These are phyloP conservation scores for Empidonax alnorum DNA, from an alignment of 2,113 vertebrate genomes.

Conservation along the genomic window DNA sequence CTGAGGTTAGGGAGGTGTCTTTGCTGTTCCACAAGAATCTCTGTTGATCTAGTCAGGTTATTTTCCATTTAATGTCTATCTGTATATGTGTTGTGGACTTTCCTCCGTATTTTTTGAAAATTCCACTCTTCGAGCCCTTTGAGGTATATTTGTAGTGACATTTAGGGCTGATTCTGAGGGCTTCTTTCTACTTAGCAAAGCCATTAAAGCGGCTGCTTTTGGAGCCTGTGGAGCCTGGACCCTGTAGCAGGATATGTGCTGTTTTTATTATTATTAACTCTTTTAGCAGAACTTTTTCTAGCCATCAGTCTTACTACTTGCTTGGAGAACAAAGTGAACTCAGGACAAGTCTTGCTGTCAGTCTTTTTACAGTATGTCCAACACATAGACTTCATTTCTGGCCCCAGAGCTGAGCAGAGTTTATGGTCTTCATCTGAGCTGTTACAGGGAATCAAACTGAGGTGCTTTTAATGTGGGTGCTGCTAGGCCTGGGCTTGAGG, in stretches of 20 bases:
- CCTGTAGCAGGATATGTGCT: not conserved
- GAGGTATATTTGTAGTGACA: conserved; percentile 3
- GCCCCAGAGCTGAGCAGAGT: not conserved
- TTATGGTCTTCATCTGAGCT: not conserved
- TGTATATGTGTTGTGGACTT: not conserved
- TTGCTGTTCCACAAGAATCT: not conserved
- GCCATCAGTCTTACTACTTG: not conserved
- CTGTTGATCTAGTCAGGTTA: not conserved
- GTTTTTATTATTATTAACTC: not conserved
- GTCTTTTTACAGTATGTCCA: not conserved
- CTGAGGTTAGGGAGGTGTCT: not conserved
- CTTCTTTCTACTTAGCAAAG: not conserved
- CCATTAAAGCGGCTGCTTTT: not conserved
- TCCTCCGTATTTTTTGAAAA: conserved; percentile 5
- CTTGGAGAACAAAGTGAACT: not conserved
- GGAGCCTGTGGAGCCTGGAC: not conserved
- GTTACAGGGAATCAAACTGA: not conserved
- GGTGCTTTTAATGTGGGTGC: not conserved
- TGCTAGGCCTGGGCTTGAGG: not conserved
- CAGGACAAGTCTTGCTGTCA: not conserved
- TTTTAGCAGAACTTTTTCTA: not conserved
- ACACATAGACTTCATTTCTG: fast-evolving
- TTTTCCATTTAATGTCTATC: not conserved
- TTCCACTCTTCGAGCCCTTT: not conserved
- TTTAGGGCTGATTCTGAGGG: conserved; percentile 5